phyloP scores from a whole-genome alignment of 2,113 vertebrate genomes.

The Todiramphus saurophagus region DNA sequence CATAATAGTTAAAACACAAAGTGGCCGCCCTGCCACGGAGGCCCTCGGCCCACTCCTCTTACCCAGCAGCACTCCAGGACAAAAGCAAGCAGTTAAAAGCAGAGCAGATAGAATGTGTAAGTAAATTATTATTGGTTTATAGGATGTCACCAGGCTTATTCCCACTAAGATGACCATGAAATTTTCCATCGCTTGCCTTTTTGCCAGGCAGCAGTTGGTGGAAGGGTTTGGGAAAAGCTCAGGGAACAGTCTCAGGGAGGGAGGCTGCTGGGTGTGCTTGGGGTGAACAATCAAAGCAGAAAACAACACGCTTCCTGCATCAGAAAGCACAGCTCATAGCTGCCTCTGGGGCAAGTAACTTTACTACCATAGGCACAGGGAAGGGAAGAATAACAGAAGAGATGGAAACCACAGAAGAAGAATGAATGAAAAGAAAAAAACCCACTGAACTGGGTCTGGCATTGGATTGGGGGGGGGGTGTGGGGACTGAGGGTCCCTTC shows the following conservation, averaged over 20 bases:
- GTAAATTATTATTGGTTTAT: slow-evolving; percentile 22
- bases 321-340: not conserved
- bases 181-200: slow-evolving; percentile 5
- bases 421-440: not conserved
- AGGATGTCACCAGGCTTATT: not conserved
- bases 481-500: not conserved
- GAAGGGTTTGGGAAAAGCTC: not conserved
- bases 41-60: not conserved
- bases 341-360: not conserved
- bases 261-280: not conserved
- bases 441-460: not conserved
- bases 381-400: not conserved
- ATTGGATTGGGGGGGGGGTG: fast-evolving
- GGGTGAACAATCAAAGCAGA: not conserved
- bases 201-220: not conserved
- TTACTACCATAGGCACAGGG: not conserved
- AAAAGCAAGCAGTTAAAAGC: not conserved
- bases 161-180: not conserved
- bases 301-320: not conserved
- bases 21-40: not conserved
- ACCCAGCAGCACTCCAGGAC: not conserved
- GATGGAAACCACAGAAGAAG: not conserved
- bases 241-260: fast-evolving
- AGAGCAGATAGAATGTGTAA: not conserved
- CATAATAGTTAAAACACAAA: slow-evolving; percentile 20